Base-by-base conservation (phyloP, 2,888 invertebrate species). In the Drosophila lacicola region DNA sequence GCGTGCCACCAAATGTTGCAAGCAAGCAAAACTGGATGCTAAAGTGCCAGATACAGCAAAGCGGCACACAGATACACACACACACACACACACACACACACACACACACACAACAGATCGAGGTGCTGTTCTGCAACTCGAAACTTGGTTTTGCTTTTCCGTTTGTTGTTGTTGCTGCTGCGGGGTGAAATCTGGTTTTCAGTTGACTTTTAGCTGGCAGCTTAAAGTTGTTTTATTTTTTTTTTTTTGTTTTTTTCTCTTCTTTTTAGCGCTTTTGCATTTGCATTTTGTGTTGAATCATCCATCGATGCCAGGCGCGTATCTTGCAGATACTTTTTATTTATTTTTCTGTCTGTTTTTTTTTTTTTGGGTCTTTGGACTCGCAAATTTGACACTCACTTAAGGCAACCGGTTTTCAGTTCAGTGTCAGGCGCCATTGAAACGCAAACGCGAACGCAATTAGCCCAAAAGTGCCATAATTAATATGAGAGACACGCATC, bases 211-310 rank as follows among this genome's bases (percentile, higher is more conserved):
- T 60, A 55, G 55, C 44, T 55, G 55, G 14, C 55, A 53, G 53
- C 53, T 53, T 42, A 41, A 53, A 41, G 41, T 61, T 55, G 66
- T 77, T 78, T 70, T 29, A 29, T 53, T 47, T 69, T 53, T 46
- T 36, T 53, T 46, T 36, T 61, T 42, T 36, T 1, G 1, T 17
- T 39, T 39, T 47, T 33, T 25, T 25, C 17, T 17, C 17, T 1
- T 8, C 8, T 57, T 37, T 50, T 62, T 62, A 41, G 55, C 54
- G 44, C 34, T 66, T 78, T 72, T 61, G 69, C 74, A 73, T 87
- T 88, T 83, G 85, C 82, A 73, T 82, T 70, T 76, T 64, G 64
- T 63, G 87, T 82, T 85, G 84, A 85, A 86, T 85, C 85, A 85
- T 86, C 86, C 86, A 86, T 82, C 67, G 78, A 80, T 83, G 68